Conservation (phyloP, 2,113 vertebrate genomes). For the Petrocephalus microphthalmus region DNA sequence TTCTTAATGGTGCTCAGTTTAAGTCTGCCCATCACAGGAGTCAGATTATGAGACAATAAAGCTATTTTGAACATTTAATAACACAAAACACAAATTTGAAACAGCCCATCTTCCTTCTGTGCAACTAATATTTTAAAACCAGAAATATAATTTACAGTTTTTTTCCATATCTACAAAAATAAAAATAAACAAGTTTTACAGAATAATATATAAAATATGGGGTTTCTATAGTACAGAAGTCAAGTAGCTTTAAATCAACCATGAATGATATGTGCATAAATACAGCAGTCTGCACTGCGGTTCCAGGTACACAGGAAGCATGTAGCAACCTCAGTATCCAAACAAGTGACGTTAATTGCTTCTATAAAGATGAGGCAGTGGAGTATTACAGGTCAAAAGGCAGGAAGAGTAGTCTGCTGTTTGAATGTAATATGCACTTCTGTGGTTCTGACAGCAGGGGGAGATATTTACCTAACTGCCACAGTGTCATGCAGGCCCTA, state of each 20-base stretch:
- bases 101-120: slow-evolving; percentile 58
- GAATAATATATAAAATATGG: slow-evolving; percentile 38
- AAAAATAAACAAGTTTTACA: slow-evolving; percentile 67
- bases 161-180: slow-evolving; percentile 68
- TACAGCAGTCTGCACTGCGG: slow-evolving; percentile 65
- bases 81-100: slow-evolving; percentile 64
- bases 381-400: background rate
- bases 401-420: background rate
- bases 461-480: background rate
- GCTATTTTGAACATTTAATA: slow-evolving; percentile 34
- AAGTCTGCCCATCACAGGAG: background rate
- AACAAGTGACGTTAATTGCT: slow-evolving; percentile 1
- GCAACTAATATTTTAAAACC: slow-evolving; percentile 60
- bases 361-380: background rate
- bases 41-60: background rate
- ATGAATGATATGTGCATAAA: slow-evolving; percentile 47
- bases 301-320: slow-evolving; percentile 50
- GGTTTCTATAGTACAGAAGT: slow-evolving; percentile 61
- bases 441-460: background rate
- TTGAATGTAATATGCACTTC: background rate
- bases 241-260: slow-evolving; percentile 38
- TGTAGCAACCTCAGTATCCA: slow-evolving; percentile 28
- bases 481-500: background rate
- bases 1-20: background rate
- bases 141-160: slow-evolving; percentile 69